Conservation (phyloP, 2,888 invertebrate genomes). For the Catocala nupta region DNA sequence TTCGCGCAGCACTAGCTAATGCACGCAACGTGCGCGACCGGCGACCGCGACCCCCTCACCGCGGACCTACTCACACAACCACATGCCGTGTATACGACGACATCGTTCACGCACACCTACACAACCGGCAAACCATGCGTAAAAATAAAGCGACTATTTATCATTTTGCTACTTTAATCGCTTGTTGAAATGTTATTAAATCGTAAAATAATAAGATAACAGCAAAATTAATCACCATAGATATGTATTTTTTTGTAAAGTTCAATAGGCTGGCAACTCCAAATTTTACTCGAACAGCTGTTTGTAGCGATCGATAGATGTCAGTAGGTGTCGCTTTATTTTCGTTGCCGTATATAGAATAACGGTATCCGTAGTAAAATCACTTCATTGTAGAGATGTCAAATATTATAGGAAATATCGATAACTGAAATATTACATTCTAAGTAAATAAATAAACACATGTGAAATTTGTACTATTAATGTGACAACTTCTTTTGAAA, state of each 20-base stretch:
- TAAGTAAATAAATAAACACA: too few relatives aligned
- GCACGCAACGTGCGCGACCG: constrained; percentile 73
- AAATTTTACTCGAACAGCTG: constrained; percentile 69
- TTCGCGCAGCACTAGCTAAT: constrained; percentile 80
- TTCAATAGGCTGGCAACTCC: constrained; percentile 65
- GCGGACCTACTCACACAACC: constrained; percentile 44
- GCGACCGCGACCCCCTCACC: constrained; percentile 64
- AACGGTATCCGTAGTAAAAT: constrained; percentile 85
- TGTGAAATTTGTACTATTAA: too few relatives aligned
- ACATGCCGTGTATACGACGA: constrained; percentile 21
- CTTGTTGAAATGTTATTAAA: too few relatives aligned
- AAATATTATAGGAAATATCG: constrained; percentile 19
- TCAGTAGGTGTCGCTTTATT: constrained; percentile 86
- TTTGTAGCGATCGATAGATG: constrained; percentile 84
- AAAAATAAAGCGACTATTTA: constrained; percentile 22
- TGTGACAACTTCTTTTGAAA: too few relatives aligned
- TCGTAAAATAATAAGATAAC: too few relatives aligned
- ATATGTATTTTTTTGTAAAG: background rate
- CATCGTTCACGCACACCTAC: constrained; percentile 45
- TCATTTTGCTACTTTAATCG: constrained; percentile 1
- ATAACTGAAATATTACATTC: constrained; percentile 9
- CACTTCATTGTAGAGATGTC: constrained; percentile 60
- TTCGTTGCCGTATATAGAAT: constrained; percentile 77
- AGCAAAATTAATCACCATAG: background rate
- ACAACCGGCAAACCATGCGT: constrained; percentile 44